Evolutionary conservation across 2,888 invertebrate genomes (phyloP).

Genomic region (Deilephila elpenor): DNA sequence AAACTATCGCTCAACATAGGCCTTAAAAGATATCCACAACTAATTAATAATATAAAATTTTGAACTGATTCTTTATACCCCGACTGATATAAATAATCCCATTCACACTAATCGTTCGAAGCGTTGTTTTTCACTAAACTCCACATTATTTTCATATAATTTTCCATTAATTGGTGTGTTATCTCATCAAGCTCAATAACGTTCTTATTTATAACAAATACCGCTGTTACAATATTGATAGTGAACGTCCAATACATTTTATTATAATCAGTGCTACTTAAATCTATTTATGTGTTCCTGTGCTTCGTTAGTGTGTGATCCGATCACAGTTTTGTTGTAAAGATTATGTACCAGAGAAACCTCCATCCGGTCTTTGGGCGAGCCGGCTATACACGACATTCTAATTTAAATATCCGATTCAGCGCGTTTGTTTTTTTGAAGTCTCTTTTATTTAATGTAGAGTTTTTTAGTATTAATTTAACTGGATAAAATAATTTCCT

Average conservation of each 20-base stretch:
- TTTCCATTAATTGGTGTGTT: slow-evolving; percentile 13
- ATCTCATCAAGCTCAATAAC: slow-evolving; percentile 26
- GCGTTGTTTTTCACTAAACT: no score
- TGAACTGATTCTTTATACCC: no score
- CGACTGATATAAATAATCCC: no score
- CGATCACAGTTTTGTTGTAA: slow-evolving; percentile 82
- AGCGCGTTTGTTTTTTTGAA: not conserved
- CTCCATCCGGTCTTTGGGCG: slow-evolving; percentile 77
- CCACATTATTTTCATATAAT: no score
- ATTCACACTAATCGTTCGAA: no score
- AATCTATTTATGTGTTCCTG: slow-evolving; percentile 71
- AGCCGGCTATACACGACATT: slow-evolving; percentile 57
- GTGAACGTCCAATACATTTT: slow-evolving; percentile 37
- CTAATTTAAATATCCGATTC: slow-evolving; percentile 20
- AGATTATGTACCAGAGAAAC: slow-evolving; percentile 82
- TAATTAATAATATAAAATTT: no score
- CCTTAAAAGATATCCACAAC: no score
- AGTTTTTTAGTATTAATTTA: no score
- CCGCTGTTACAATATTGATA: slow-evolving; percentile 31
- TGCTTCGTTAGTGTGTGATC: slow-evolving; percentile 78
- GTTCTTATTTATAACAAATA: slow-evolving; percentile 28
- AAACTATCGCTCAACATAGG: no score
- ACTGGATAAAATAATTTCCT: no score
- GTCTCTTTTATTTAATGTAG: not conserved
- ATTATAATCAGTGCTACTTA: slow-evolving; percentile 70